Conservation (phyloP, 2,113 vertebrate species). For the Archocentrus centrarchus region DNA sequence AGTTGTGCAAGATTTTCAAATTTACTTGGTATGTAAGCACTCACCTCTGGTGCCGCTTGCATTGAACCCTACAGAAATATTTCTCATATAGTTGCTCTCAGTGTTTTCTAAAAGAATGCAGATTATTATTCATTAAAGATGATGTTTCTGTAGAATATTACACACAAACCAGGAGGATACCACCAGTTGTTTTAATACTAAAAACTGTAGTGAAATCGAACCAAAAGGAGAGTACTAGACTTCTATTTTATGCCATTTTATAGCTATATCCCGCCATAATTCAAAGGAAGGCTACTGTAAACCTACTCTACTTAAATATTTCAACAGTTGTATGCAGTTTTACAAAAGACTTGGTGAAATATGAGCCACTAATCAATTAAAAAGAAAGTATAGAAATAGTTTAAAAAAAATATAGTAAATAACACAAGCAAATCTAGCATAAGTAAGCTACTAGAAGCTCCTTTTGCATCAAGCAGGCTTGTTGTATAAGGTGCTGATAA, state of each 20-base stretch:
- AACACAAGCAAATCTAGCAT: background rate
- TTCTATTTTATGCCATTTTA: too few relatives aligned
- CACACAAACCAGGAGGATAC: background rate
- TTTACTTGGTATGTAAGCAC: background rate
- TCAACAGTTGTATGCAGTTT: background rate
- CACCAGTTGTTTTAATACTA: background rate
- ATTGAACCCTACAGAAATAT: background rate
- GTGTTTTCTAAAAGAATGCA: background rate
- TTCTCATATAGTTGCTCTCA: background rate
- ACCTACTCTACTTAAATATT: background rate
- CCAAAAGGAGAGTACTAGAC: too few relatives aligned
- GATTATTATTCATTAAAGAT: too few relatives aligned
- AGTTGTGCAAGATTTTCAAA: background rate
- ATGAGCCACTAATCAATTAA: background rate
- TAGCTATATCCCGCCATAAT: background rate
- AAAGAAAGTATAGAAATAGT: background rate
- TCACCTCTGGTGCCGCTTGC: background rate
- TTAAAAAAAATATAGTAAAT: background rate
- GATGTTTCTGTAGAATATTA: background rate
- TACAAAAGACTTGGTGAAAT: background rate
- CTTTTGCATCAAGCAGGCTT: too few relatives aligned
- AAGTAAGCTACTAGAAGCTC: too few relatives aligned
- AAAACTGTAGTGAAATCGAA: too few relatives aligned
- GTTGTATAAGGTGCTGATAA: too few relatives aligned
- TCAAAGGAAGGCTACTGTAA: background rate